phyloP scores from a whole-genome alignment of 2,113 vertebrate species.

The Phaethon lepturus region DNA sequence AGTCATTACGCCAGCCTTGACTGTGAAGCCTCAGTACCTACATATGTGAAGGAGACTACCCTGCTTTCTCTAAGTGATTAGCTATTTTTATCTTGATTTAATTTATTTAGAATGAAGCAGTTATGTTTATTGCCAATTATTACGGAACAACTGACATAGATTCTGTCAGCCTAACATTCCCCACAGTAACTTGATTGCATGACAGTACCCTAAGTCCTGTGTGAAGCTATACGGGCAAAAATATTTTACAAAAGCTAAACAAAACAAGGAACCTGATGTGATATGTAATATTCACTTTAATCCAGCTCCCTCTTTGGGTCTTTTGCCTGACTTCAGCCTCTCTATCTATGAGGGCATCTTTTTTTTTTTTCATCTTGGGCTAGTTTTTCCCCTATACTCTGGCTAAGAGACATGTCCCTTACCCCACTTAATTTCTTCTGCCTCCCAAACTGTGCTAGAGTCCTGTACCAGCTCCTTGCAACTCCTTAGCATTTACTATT shows the following conservation, averaged over 20 bases:
- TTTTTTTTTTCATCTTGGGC: neutral
- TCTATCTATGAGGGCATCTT: neutral
- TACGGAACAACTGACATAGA: neutral
- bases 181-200: neutral
- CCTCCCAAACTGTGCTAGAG: neutral
- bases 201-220: neutral
- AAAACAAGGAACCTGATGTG: neutral
- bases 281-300: neutral
- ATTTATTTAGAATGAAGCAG: neutral
- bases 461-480: neutral
- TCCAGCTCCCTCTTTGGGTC: neutral
- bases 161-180: neutral
- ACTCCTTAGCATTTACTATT: neutral
- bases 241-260: neutral
- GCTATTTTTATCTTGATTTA: neutral
- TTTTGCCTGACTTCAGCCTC: neutral
- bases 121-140: neutral
- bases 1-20: neutral
- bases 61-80: neutral
- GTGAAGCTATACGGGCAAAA: neutral
- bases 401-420: neutral
- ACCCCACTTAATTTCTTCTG: neutral
- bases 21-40: neutral
- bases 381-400: neutral
- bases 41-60: neutral